Percentiles rank a stretch among this genome's conserved stretches.
Evolutionary conservation across 2,888 invertebrate species (phyloP).

Genomic region (Himalopsyche anomala): DNA sequence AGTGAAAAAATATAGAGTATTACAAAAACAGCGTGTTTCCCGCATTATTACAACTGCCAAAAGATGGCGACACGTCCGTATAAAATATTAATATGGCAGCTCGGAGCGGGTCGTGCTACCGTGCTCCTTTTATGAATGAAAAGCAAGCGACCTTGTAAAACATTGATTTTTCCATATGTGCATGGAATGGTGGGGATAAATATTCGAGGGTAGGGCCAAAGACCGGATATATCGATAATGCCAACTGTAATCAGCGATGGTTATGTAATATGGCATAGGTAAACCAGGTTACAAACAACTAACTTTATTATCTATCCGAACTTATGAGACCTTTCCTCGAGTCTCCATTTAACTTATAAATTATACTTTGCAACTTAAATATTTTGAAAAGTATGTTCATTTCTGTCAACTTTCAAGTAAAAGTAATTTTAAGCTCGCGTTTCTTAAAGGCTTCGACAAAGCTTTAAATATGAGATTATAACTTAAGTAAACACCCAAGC

Average conservation of each 20-base stretch:
- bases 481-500: no score
- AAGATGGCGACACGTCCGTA: constrained; percentile 3
- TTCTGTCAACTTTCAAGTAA: no score
- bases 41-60: background rate
- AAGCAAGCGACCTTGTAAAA: constrained; percentile 62
- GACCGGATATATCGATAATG: constrained; percentile 59
- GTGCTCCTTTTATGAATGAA: constrained; percentile 61
- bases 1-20: background rate
- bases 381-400: no score
- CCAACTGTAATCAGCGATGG: constrained; percentile 55
- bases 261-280: constrained; percentile 47
- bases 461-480: no score
- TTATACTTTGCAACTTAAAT: no score
- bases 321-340: background rate
- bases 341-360: background rate
- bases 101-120: constrained; percentile 22
- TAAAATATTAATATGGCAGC: constrained; percentile 14
- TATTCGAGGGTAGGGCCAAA: constrained; percentile 50
- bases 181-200: constrained; percentile 41
- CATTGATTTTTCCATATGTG: constrained; percentile 64
- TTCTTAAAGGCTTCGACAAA: no score
- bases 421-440: no score
- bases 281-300: constrained; percentile 23
- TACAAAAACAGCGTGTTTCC: background rate
- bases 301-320: background rate